Base-by-base conservation (phyloP, 2,797 vertebrate genomes). In the Tauraco hartlaubi region DNA sequence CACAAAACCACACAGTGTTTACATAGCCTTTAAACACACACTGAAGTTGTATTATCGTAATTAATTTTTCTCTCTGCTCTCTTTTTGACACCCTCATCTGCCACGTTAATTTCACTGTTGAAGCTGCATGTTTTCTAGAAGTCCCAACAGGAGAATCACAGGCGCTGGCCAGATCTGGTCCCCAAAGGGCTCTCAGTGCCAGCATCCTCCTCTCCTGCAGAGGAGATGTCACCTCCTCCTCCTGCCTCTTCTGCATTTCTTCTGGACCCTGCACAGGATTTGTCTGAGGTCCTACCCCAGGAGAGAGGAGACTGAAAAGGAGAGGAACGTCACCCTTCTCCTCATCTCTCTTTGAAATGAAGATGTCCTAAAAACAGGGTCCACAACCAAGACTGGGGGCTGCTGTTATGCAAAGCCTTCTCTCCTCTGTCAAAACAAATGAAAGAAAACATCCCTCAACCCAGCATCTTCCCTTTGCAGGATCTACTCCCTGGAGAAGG, bases 1-100 rank as follows among this genome's bases (percentile, higher is more conserved):
- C 80, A 90, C 63, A 93, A 92, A 91, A 72, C 54, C 26, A 67
- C 33, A 79, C 23, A 94, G 62, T 96, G 79, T 94, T 95, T 79
- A 79, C 56, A 73, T 21, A 83, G 80, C 86, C 93, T 82, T 91
- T 61, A 92, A 69, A 91, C 22, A 15, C 15, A n/a, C 71, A 46
- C 46, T 84, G 73, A 85, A 81, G 67, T 29, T 85, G 39, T 77
- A 71, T 29, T 64, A 18, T 17, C 46, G 61, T 86, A 94, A 89
- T 85, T 93, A 76, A 26, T 92, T 81, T 91, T 94, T 88, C n/a
- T 93, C 35, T 81, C 43, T 35, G 35, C n/a, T 91, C 17, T 66
- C 63, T 81, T 89, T 77, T 83, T n/a, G 49, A 46, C 64, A 48
- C 5, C 17, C 55, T 20, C 18, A 61, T 49, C 51, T 18, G 11